Evolutionary conservation across 2,113 vertebrate species (phyloP).

Genomic region (Ahaetulla prasina): DNA sequence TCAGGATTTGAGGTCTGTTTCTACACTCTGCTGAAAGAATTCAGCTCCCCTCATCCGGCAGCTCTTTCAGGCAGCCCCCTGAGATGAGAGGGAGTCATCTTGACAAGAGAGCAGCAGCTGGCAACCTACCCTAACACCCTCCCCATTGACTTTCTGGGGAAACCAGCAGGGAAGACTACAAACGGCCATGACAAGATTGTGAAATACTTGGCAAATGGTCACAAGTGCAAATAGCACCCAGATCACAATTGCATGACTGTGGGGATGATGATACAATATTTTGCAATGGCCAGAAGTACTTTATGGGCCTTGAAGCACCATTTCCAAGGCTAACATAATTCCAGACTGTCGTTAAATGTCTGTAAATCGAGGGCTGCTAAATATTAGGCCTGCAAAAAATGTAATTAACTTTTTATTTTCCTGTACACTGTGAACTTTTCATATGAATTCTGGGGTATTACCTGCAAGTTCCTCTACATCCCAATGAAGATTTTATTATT

Average conservation of each 20-base stretch:
- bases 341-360: neutral
- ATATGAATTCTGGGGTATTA: neutral
- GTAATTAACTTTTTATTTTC: neutral
- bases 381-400: neutral
- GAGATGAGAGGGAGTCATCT: neutral
- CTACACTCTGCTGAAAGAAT: neutral
- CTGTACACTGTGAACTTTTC: neutral
- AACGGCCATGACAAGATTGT: neutral
- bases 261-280: neutral
- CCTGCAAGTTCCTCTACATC: neutral
- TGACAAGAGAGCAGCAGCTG: neutral
- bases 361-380: neutral
- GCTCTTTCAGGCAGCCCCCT: neutral
- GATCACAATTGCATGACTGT: neutral
- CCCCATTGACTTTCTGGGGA: neutral
- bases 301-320: neutral
- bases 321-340: neutral
- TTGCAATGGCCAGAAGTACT: neutral
- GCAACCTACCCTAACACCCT: neutral
- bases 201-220: neutral
- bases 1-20: no score
- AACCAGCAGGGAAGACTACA: neutral
- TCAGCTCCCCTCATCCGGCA: neutral
- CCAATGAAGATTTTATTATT: neutral
- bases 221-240: neutral